These are phyloP conservation scores for Aradus depressus DNA, from an alignment of 2,888 invertebrate species.

Conservation along the genomic window DNA sequence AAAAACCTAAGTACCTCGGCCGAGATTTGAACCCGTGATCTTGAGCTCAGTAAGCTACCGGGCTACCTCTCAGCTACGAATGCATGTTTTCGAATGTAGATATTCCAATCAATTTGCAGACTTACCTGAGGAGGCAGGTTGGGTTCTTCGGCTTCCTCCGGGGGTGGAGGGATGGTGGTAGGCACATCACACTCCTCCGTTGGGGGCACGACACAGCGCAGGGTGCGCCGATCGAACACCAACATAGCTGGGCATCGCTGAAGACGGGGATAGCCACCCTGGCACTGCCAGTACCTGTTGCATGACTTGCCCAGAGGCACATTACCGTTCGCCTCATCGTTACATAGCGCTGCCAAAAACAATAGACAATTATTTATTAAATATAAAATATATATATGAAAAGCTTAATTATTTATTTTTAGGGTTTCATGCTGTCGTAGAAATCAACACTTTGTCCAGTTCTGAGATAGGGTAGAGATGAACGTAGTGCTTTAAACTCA, in stretches of 20 bases:
- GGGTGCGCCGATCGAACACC: slow-evolving; percentile 71
- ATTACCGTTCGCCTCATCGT: slow-evolving; percentile 82
- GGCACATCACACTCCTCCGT: slow-evolving; percentile 70
- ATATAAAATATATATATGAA: too few species aligned
- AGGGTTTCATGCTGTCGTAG: too few species aligned
- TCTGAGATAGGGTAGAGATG: too few species aligned
- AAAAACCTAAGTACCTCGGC: too few species aligned
- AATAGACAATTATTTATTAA: too few species aligned
- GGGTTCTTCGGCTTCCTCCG: slow-evolving; percentile 41
- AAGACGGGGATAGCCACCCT: slow-evolving; percentile 82
- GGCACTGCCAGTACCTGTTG: slow-evolving; percentile 90
- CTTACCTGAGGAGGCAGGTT: slow-evolving; percentile 25
- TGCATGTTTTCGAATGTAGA: too few species aligned
- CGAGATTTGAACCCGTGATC: too few species aligned
- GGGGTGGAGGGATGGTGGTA: slow-evolving; percentile 41
- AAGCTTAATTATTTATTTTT: too few species aligned
- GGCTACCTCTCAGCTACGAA: too few species aligned
- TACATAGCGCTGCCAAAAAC: slow-evolving; percentile 66
- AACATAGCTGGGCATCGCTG: slow-evolving; percentile 84
- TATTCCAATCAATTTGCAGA: neutral
- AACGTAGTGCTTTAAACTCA: too few species aligned
- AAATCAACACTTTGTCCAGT: too few species aligned
- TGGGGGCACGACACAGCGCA: slow-evolving; percentile 78
- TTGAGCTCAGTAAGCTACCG: too few species aligned
- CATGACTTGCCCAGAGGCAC: slow-evolving; percentile 84